These are phyloP conservation scores for Frankliniella intonsa DNA, from an alignment of 2,888 invertebrate species.

Conservation along the genomic window DNA sequence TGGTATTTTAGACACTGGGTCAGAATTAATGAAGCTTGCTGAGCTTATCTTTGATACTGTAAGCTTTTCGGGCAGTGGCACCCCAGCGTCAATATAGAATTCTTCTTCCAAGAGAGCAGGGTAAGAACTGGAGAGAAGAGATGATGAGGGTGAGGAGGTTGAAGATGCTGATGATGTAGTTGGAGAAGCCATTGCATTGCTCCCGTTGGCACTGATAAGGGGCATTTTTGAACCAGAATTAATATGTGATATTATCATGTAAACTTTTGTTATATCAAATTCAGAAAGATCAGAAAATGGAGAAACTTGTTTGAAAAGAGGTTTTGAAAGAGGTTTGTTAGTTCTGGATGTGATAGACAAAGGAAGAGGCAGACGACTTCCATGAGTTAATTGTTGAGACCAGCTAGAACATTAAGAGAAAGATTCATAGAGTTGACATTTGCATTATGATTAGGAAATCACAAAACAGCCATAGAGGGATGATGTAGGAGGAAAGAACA, in stretches of 20 bases:
- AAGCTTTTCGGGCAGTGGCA: not conserved
- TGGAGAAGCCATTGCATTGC: not conserved
- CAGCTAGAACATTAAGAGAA: constrained; percentile 18
- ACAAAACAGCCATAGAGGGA: not conserved
- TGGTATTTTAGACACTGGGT: not conserved
- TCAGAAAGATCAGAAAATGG: not conserved
- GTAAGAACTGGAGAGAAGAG: not conserved
- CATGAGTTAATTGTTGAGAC: not conserved
- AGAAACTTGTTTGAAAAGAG: not conserved
- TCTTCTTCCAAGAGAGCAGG: constrained; percentile 5
- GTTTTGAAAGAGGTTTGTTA: not conserved
- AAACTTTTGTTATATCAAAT: not conserved
- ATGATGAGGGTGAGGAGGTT: not conserved
- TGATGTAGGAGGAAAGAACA: not conserved
- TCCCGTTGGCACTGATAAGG: not conserved
- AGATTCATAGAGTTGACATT: not conserved
- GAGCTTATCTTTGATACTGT: not conserved
- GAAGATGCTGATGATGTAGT: not conserved
- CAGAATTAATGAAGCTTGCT: not conserved
- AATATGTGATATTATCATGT: not conserved
- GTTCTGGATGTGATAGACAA: not conserved
- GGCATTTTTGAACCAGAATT: not conserved
- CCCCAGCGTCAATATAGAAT: constrained; percentile 5
- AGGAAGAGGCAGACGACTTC: constrained; percentile 14
- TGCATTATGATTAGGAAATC: not conserved